phyloP scores from a whole-genome alignment of 2,113 vertebrate genomes.

The Crypturellus undulatus region DNA sequence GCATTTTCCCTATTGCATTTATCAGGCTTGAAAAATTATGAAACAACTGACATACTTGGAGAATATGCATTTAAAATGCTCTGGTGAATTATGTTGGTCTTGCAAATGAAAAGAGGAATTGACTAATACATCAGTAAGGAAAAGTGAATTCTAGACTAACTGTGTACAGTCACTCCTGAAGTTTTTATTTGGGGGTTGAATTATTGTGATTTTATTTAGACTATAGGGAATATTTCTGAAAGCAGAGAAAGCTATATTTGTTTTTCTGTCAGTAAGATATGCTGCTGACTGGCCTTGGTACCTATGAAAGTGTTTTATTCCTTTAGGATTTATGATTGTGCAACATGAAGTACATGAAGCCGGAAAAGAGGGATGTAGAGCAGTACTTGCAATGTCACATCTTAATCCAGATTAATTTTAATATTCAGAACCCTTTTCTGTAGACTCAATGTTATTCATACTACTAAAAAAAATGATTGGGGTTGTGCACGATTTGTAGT shows the following conservation, averaged over 20 bases:
- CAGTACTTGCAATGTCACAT: conserved; percentile 24
- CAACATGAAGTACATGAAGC: neutral
- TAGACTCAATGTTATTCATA: neutral
- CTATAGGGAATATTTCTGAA: neutral
- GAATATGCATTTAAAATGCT: neutral
- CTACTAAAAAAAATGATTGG: neutral
- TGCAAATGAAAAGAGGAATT: neutral
- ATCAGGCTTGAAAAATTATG: neutral
- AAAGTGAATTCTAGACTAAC: neutral
- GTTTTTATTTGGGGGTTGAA: neutral
- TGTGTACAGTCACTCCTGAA: neutral
- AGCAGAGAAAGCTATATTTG: neutral
- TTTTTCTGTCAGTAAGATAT: neutral
- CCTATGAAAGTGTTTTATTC: conserved; percentile 8
- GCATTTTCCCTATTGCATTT: neutral
- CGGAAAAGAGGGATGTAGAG: neutral
- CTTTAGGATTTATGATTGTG: conserved; percentile 22
- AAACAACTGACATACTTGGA: neutral
- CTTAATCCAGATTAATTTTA: neutral
- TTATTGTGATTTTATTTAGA: neutral
- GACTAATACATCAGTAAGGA: neutral
- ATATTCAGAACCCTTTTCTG: neutral
- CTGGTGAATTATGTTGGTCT: neutral
- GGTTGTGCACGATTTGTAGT: neutral
- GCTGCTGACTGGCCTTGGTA: conserved; percentile 3